These are phyloP conservation scores for Leptopilina myrica DNA, from an alignment of 2,888 invertebrate species.

Conservation along the genomic window DNA sequence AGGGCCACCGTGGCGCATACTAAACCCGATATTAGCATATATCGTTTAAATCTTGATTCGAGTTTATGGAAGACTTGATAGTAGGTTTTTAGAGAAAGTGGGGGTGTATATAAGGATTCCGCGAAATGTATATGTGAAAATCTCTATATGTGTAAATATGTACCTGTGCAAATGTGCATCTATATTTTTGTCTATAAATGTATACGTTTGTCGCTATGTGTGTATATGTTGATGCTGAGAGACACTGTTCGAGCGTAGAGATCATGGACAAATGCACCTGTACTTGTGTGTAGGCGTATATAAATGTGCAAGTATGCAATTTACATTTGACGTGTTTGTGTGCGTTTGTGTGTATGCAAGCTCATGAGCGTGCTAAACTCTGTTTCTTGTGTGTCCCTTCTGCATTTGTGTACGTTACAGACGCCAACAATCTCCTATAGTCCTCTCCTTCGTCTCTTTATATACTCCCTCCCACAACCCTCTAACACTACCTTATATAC, in stretches of 20 bases:
- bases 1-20: conserved; percentile 62
- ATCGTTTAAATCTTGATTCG: conserved; percentile 67
- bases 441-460: conserved; percentile 54
- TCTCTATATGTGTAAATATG: no score
- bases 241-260: conserved; percentile 64
- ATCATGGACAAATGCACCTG: conserved; percentile 70
- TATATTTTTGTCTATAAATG: no score
- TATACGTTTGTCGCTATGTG: no score
- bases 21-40: conserved; percentile 65
- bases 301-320: conserved; percentile 39
- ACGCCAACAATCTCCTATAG: conserved; percentile 61
- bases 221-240: conserved; percentile 58
- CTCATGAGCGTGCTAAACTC: conserved; percentile 44
- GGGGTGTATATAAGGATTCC: neutral
- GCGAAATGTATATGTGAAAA: no score
- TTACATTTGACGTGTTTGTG: conserved; percentile 40
- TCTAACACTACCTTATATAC: conserved; percentile 56
- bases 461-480: conserved; percentile 31
- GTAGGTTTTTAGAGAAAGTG: conserved; percentile 21
- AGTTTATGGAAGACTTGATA: conserved; percentile 57
- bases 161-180: no score
- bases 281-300: conserved; percentile 58
- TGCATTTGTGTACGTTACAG: conserved; percentile 54
- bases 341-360: conserved; percentile 18
- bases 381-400: conserved; percentile 46